Evolutionary conservation across 2,797 vertebrate species (phyloP).

Genomic region (Hybognathus amarus): DNA sequence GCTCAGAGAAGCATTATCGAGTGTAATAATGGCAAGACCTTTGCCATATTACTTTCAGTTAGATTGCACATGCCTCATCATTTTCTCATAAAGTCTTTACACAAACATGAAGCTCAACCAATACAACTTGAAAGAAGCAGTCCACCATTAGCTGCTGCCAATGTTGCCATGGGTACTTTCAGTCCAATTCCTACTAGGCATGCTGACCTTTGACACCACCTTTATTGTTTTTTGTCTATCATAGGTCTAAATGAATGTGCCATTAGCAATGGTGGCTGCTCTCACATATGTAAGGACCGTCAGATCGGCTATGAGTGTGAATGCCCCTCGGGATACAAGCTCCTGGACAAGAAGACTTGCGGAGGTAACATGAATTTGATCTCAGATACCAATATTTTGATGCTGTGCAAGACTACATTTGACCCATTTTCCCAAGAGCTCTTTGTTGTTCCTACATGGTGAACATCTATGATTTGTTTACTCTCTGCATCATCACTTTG

Average conservation of each 20-base stretch:
- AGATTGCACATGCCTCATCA: slow-evolving; percentile 51
- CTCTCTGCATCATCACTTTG: not conserved
- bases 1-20: not conserved
- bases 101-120: slow-evolving; percentile 20
- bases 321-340: slow-evolving; percentile 92
- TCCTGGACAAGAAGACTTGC: slow-evolving; percentile 96
- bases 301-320: slow-evolving; percentile 92
- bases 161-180: slow-evolving; percentile 39
- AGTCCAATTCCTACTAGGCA: slow-evolving; percentile 37
- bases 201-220: slow-evolving; percentile 50
- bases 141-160: slow-evolving; percentile 45
- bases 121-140: slow-evolving; percentile 39
- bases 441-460: not conserved
- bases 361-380: slow-evolving; percentile 83
- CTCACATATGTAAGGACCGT: slow-evolving; percentile 93
- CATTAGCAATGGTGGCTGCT: slow-evolving; percentile 94
- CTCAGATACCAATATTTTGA: not conserved
- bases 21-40: slow-evolving; percentile 10
- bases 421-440: not conserved
- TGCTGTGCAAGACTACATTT: not conserved
- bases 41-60: slow-evolving; percentile 23
- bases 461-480: slow-evolving; percentile 35
- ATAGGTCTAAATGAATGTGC: slow-evolving; percentile 93
- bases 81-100: slow-evolving; percentile 52
- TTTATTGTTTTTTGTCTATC: slow-evolving; percentile 15